These are phyloP conservation scores for Nineta flava DNA, from an alignment of 2,888 invertebrate genomes.

Conservation along the genomic window DNA sequence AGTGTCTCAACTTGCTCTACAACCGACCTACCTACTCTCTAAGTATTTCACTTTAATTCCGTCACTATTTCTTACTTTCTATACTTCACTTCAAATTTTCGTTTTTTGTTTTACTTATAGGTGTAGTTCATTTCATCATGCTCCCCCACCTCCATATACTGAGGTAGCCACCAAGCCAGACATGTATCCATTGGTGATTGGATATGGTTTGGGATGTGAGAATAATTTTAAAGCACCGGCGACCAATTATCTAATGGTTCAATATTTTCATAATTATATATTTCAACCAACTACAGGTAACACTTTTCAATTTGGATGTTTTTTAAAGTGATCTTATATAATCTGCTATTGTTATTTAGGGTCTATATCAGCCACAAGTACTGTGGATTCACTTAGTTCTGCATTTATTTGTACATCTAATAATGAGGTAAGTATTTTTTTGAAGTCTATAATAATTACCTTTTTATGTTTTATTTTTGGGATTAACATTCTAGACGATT, in stretches of 20 bases:
- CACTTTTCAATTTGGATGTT: neutral
- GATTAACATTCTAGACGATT: too few relatives aligned
- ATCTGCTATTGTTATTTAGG: constrained; percentile 30
- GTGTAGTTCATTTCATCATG: constrained; percentile 61
- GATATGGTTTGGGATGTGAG: constrained; percentile 51
- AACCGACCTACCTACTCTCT: too few relatives aligned
- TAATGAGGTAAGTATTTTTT: constrained; percentile 47
- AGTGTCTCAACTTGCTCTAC: too few relatives aligned
- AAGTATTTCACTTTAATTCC: too few relatives aligned
- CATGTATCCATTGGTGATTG: constrained; percentile 69
- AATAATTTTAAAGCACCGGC: constrained; percentile 44
- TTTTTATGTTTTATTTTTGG: too few relatives aligned
- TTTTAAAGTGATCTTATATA: too few relatives aligned
- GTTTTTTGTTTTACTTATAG: neutral
- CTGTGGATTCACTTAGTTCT: constrained; percentile 72
- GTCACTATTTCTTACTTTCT: too few relatives aligned
- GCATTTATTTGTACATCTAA: constrained; percentile 73
- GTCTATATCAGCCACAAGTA: constrained; percentile 69
- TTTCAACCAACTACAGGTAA: constrained; percentile 36
- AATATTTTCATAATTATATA: constrained; percentile 67
- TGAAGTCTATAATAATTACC: too few relatives aligned
- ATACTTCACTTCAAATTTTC: too few relatives aligned
- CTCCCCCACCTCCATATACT: constrained; percentile 69
- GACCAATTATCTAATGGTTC: constrained; percentile 69
- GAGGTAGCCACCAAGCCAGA: constrained; percentile 81